phyloP scores from a whole-genome alignment of 2,888 invertebrate species.

The Acleris emargana region DNA sequence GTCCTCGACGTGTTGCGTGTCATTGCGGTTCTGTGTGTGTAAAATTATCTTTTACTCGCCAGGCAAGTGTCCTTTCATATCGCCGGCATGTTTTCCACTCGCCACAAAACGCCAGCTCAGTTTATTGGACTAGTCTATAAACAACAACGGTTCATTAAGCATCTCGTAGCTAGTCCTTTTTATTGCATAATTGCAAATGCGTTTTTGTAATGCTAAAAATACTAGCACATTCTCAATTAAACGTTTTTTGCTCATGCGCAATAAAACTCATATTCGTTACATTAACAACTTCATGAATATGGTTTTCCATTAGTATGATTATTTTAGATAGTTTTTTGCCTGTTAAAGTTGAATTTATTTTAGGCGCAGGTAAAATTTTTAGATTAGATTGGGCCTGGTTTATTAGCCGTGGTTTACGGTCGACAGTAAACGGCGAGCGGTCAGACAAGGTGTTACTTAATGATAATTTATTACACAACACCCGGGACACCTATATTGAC shows the following conservation, averaged over 20 bases:
- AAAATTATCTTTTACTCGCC: slow-evolving; percentile 64
- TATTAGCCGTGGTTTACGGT: slow-evolving; percentile 68
- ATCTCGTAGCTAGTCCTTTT: slow-evolving; percentile 60
- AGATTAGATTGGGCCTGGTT: slow-evolving; percentile 70
- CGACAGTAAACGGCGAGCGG: slow-evolving; percentile 59
- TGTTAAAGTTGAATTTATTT: slow-evolving; percentile 62
- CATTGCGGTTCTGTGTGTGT: slow-evolving; percentile 52
- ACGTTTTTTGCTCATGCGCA: slow-evolving; percentile 49
- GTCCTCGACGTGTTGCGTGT: too few relatives aligned
- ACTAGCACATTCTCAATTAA: slow-evolving; percentile 58
- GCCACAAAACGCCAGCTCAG: slow-evolving; percentile 58
- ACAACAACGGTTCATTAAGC: slow-evolving; percentile 74
- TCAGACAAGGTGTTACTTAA: slow-evolving; percentile 78
- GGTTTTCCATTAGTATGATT: slow-evolving; percentile 55
- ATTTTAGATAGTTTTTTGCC: slow-evolving; percentile 36
- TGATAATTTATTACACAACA: slow-evolving; percentile 79
- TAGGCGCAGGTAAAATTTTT: slow-evolving; percentile 71
- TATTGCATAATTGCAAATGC: slow-evolving; percentile 70
- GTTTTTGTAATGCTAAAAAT: slow-evolving; percentile 51
- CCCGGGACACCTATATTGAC: slow-evolving; percentile 62
- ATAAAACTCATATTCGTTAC: slow-evolving; percentile 62
- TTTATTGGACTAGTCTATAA: slow-evolving; percentile 75
- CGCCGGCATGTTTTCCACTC: slow-evolving; percentile 55
- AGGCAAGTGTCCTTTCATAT: slow-evolving; percentile 75
- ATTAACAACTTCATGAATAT: slow-evolving; percentile 54